These are phyloP conservation scores for Eugnorisma glareosa DNA, from an alignment of 2,888 invertebrate genomes.

Conservation along the genomic window DNA sequence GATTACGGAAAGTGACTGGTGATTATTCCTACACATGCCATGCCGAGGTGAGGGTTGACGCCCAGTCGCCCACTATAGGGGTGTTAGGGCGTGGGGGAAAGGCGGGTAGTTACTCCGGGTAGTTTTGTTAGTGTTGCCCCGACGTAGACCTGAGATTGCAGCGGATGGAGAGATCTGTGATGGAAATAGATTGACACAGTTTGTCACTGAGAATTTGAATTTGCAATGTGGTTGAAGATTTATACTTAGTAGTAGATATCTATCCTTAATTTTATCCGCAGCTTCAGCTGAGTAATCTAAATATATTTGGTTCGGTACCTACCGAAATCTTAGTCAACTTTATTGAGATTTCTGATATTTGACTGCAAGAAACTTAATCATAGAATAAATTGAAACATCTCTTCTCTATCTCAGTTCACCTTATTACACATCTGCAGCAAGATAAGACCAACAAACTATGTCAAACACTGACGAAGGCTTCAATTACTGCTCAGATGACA, in stretches of 20 bases:
- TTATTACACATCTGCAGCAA: not conserved
- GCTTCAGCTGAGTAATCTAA: not conserved
- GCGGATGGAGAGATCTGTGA: constrained; percentile 31
- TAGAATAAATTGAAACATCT: not conserved
- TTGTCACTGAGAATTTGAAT: not conserved
- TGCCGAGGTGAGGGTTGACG: constrained; percentile 55
- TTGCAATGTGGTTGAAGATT: not conserved
- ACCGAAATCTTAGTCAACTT: not conserved
- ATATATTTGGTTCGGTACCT: not conserved
- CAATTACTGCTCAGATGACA: constrained; percentile 41
- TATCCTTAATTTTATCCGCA: not conserved
- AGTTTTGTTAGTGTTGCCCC: constrained; percentile 41
- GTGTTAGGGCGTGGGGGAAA: not conserved
- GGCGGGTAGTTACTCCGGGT: constrained; percentile 16
- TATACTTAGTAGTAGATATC: not conserved
- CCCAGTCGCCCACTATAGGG: constrained; percentile 28
- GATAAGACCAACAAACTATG: constrained; percentile 19
- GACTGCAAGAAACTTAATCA: not conserved
- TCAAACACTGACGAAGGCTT: constrained; percentile 34
- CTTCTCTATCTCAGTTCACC: not conserved
- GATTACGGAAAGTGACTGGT: constrained; percentile 68
- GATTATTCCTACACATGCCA: constrained; percentile 67
- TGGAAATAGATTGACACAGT: constrained; percentile 15
- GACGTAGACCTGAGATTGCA: constrained; percentile 40
- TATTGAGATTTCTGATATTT: not conserved